Evolutionary conservation across 2,113 vertebrate species (phyloP), one percentile per base, ranked within the genome.

Genomic region (Phrynocephalus versicolor): DNA sequence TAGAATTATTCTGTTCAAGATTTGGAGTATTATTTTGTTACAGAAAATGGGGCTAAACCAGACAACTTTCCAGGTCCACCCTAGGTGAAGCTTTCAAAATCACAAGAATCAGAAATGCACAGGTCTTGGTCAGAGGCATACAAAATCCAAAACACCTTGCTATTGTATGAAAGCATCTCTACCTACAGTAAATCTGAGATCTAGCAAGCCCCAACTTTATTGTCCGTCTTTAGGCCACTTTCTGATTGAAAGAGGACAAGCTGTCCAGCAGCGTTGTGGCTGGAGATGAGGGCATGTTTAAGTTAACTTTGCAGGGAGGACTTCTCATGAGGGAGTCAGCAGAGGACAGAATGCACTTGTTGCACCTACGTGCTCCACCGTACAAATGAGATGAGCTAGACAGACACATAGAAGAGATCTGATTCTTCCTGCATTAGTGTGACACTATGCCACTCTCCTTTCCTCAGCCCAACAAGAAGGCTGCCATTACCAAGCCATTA

Each of bases 291-390:
- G 15, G 60, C 41, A 83, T 45, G 27, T 71, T 75, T 35, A 19
- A 60, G 74, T 67, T 71, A 57, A 25, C 33, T 86, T 62, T 37
- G 23, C 58, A 65, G 39, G 64, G 51, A 30, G 27, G 30, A 82
- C 37, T 65, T 58, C 73, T 39, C 41, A 77, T 35, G 25, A 76
- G 41, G 64, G 62, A 76, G 79, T 72, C 57, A 57, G 76, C 1
- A 37, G 67, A 72, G 65, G 69, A 72, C 75, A 73, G 19, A 30
- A n/a, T 79, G 74, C 67, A 87, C 86, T 83, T 83, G 86, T 79
- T 88, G 81, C 86, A 67, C 67, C 73, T 37, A 72, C 35, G 25
- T 84, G 69, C 70, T 87, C 58, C 33, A 23, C 30, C 73, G 37
- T 78, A 62, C 74, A 51, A 81, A 71, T 81, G 57, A 79, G 57